Conservation (phyloP, 2,888 invertebrate species). For the Thera britannica region DNA sequence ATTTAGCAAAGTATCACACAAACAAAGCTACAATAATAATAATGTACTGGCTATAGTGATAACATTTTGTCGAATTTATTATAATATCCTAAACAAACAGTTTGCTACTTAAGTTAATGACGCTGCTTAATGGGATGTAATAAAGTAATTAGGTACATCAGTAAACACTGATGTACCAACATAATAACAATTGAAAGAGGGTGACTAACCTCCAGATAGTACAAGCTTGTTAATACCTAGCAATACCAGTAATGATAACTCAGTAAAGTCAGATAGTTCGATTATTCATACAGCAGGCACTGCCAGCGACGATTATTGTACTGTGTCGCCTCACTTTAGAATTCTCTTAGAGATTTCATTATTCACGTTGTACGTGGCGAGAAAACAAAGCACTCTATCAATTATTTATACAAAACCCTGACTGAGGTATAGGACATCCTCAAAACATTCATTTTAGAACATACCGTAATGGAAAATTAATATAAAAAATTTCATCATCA, state of each 20-base stretch:
- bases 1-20: too few relatives aligned
- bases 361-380: too few relatives aligned
- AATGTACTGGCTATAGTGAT: too few relatives aligned
- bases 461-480: too few relatives aligned
- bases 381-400: too few relatives aligned
- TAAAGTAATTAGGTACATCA: neutral
- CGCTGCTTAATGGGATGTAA: neutral
- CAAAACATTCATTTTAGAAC: too few relatives aligned
- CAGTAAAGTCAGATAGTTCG: neutral
- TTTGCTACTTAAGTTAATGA: neutral
- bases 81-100: neutral
- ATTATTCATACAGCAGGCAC: neutral
- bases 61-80: too few relatives aligned
- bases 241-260: neutral
- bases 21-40: too few relatives aligned
- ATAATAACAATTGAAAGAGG: neutral
- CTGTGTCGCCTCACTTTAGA: neutral
- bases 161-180: neutral
- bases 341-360: too few relatives aligned
- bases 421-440: too few relatives aligned
- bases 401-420: too few relatives aligned
- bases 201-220: conserved; percentile 1
- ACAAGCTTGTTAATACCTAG: neutral
- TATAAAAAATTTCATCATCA: too few relatives aligned
- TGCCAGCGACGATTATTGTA: neutral